These are phyloP conservation scores for Diacarnus erythraeanus DNA, from an alignment of 37 sponge, comb jelly and placozoan species.

Conservation along the genomic window DNA sequence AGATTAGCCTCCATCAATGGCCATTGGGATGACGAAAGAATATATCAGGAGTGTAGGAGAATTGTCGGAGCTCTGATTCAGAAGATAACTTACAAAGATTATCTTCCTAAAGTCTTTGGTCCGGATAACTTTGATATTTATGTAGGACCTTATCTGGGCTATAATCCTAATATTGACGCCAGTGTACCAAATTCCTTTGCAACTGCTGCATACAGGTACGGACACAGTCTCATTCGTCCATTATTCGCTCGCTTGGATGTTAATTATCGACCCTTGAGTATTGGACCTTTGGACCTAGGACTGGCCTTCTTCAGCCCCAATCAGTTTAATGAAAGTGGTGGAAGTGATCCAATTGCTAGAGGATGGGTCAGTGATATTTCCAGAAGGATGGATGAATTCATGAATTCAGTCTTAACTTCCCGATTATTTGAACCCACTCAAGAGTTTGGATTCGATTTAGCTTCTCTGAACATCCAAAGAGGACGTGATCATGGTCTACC, in stretches of 20 bases:
- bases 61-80: slow-evolving; percentile 87
- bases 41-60: slow-evolving; percentile 82
- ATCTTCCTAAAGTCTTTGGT: slow-evolving; percentile 82
- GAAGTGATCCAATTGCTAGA: slow-evolving; percentile 68
- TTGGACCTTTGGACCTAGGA: slow-evolving; percentile 56
- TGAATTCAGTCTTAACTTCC: slow-evolving; percentile 60
- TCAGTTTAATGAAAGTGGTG: slow-evolving; percentile 27
- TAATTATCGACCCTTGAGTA: slow-evolving; percentile 17
- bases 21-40: slow-evolving; percentile 82
- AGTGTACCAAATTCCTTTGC: slow-evolving; percentile 70
- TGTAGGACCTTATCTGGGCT: slow-evolving; percentile 57
- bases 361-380: slow-evolving; percentile 48
- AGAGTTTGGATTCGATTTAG: slow-evolving; percentile 64
- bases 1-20: slow-evolving; percentile 66
- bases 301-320: slow-evolving; percentile 71
- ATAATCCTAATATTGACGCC: slow-evolving; percentile 62
- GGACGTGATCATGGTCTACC: slow-evolving; percentile 92
- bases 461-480: slow-evolving; percentile 87
- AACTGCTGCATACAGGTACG: slow-evolving; percentile 83
- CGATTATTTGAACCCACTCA: slow-evolving; percentile 45
- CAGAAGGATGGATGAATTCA: slow-evolving; percentile 65
- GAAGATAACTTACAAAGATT: slow-evolving; percentile 84
- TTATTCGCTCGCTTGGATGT: slow-evolving; percentile 53
- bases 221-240: slow-evolving; percentile 80
- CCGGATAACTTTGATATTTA: slow-evolving; percentile 2